Evolutionary conservation across 2,888 invertebrate genomes (phyloP).

Genomic region (Sarcophaga variegata): DNA sequence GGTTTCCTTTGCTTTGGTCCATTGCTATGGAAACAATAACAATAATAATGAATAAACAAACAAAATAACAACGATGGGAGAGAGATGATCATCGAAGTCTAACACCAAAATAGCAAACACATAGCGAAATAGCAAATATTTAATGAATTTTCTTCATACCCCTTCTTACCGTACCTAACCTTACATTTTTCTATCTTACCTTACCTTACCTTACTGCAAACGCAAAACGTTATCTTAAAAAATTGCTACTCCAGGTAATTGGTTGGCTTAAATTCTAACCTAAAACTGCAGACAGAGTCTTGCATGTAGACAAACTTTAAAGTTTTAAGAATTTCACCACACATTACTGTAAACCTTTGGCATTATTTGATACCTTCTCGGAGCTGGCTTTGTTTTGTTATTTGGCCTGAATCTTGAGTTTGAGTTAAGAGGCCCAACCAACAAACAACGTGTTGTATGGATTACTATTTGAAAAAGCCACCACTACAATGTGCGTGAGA

Average conservation of each 20-base stretch:
- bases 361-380: slow-evolving; percentile 30
- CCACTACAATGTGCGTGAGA: slow-evolving; percentile 77
- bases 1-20: no score
- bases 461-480: slow-evolving; percentile 48
- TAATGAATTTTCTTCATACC: slow-evolving; percentile 55
- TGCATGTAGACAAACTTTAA: background rate
- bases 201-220: slow-evolving; percentile 24
- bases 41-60: slow-evolving; percentile 1
- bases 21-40: no score
- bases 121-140: slow-evolving; percentile 36
- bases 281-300: background rate
- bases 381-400: slow-evolving; percentile 1
- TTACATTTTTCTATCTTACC: background rate
- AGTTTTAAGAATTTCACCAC: background rate
- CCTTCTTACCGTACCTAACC: no score
- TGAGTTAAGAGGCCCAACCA: slow-evolving; percentile 15
- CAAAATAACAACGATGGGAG: slow-evolving; percentile 50
- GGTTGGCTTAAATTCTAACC: slow-evolving; percentile 44
- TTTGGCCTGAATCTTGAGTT: slow-evolving; percentile 59
- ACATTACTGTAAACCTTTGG: background rate
- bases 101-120: slow-evolving; percentile 36
- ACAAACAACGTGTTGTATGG: slow-evolving; percentile 22
- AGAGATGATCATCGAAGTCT: slow-evolving; percentile 13
- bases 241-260: slow-evolving; percentile 59
- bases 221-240: slow-evolving; percentile 36